phyloP scores from a whole-genome alignment of 2,888 invertebrate genomes.

The Mythimna loreyi region DNA sequence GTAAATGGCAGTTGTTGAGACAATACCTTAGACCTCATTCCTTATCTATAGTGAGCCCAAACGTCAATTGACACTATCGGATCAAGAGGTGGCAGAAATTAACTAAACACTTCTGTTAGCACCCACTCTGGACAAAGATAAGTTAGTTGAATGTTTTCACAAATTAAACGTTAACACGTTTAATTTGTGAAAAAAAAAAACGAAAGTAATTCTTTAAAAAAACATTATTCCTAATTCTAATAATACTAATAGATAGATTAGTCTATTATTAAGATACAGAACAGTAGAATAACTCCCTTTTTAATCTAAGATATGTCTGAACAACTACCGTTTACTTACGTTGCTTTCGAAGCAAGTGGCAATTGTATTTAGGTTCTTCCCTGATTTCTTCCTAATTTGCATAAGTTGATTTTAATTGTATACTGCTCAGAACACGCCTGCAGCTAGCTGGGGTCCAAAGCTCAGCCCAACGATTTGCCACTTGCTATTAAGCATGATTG shows the following conservation, averaged over 20 bases:
- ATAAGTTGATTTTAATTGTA: conserved; percentile 23
- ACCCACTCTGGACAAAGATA: neutral
- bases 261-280: conserved; percentile 41
- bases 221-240: conserved; percentile 10
- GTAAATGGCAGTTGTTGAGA: conserved; percentile 54
- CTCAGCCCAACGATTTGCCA: conserved; percentile 45
- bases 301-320: conserved; percentile 25
- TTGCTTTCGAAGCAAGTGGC: conserved; percentile 51
- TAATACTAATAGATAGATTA: conserved; percentile 34
- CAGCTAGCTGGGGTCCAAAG: conserved; percentile 32
- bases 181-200: too few species aligned
- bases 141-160: neutral
- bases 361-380: conserved; percentile 32
- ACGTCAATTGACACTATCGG: conserved; percentile 31
- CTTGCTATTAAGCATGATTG: conserved; percentile 45
- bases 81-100: conserved; percentile 5
- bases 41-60: conserved; percentile 20
- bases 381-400: conserved; percentile 35
- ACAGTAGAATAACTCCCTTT: neutral
- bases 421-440: conserved; percentile 34
- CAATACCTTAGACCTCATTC: conserved; percentile 29
- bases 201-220: neutral
- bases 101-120: neutral
- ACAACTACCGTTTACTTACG: conserved; percentile 53
- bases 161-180: neutral